These are phyloP conservation scores for Ypsolopha sequella DNA, from an alignment of 2,888 invertebrate genomes.

Conservation along the genomic window DNA sequence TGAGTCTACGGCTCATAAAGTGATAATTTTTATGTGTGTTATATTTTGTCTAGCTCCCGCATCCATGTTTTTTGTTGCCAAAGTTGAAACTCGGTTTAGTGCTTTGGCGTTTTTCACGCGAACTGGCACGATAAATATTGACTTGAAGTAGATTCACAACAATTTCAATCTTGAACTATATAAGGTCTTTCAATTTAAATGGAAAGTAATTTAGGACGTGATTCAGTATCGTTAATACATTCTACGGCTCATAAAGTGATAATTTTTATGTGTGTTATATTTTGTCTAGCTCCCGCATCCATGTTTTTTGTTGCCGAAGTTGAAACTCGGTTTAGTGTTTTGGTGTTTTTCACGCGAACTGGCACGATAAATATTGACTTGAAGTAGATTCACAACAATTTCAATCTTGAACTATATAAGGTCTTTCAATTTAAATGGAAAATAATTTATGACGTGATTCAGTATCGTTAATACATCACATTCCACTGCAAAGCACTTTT, in stretches of 20 bases:
- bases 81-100: neutral
- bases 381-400: neutral
- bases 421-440: too few relatives aligned
- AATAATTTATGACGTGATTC: too few relatives aligned
- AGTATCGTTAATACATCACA: too few relatives aligned
- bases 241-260: too few relatives aligned
- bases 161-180: neutral
- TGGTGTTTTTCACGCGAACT: neutral
- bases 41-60: neutral
- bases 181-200: too few relatives aligned
- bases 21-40: too few relatives aligned
- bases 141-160: neutral
- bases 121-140: neutral
- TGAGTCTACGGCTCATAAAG: too few relatives aligned
- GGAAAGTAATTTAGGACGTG: too few relatives aligned
- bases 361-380: neutral
- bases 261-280: neutral
- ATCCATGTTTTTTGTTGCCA: neutral
- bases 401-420: too few relatives aligned
- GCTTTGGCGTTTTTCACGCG: neutral
- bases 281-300: neutral
- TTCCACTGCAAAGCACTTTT: too few relatives aligned
- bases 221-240: too few relatives aligned
- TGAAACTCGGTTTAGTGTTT: neutral
- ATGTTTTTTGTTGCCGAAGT: neutral